Evolutionary conservation across 1,140 invertebrate species (phyloP), one percentile per base, ranked within the genome.

Genomic region (Drosophila orosa): DNA sequence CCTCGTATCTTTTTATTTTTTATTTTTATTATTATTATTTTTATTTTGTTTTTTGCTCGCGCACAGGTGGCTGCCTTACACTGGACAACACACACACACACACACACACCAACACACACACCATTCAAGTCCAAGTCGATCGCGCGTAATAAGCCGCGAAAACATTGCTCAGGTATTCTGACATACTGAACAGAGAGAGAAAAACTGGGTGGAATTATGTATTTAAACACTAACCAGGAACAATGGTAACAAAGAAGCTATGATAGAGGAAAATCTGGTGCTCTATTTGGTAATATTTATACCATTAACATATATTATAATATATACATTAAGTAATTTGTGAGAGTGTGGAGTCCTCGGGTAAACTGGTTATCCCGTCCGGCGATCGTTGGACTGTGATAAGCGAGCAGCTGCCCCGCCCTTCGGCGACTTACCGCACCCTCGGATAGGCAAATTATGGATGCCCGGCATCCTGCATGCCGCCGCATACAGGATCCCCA

Each of bases 91-190:
- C 22, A 45, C 2, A n/a, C 15, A 39, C 19, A 24, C 13, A 44
- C 19, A 25, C 2, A 44, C 15, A 47, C 45, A 27, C 19, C 17
- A 31, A 44, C 19, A 25, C 2, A 44, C 15, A 47, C 45, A 27
- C 19, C 17, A 31, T 31, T 8, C 50, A 13, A 35, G 50, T 54
- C 50, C 50, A 62, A 74, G 83, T 74, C 81, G 81, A 84, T 84
- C 76, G 81, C 81, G 81, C 81, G 81, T 87, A 87, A 87, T 87
- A 87, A 87, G 83, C 83, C 84, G 83, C 80, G 83, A 87, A 87
- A 87, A 87, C 83, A 87, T 84, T 89, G 83, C 75, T 87, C 76
- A 89, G 80, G 48, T 71, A 84, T 78, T 78, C 48, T 42, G 55
- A 44, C 50, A 52, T 54, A 55, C 57, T 12, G 5, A 1, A 5